Evolutionary conservation across 1,140 invertebrate genomes (phyloP).

Genomic region (Drosophila lacertosa): DNA sequence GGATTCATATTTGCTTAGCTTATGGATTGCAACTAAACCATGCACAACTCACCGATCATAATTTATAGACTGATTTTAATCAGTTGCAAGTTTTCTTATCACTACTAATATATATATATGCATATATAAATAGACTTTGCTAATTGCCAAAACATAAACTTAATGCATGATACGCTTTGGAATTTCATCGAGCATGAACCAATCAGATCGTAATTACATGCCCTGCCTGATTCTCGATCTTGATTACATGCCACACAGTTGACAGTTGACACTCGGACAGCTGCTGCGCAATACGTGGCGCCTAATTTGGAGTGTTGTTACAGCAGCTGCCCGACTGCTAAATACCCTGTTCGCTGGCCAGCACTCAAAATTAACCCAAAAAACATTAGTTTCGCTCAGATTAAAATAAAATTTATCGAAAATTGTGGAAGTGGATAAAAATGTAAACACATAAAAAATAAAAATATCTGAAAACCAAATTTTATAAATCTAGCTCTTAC

Average conservation of each 20-base stretch:
- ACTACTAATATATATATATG: slow-evolving; percentile 4
- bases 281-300: slow-evolving; percentile 41
- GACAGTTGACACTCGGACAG: slow-evolving; percentile 22
- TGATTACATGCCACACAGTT: slow-evolving; percentile 18
- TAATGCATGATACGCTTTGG: slow-evolving; percentile 9
- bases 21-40: slow-evolving; percentile 55
- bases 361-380: no score
- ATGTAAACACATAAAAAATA: no score
- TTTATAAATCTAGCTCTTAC: neutral
- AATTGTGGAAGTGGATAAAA: no score
- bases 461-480: neutral
- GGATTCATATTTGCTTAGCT: slow-evolving; percentile 59
- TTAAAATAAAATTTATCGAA: no score
- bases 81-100: slow-evolving; percentile 41
- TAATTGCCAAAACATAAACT: slow-evolving; percentile 76
- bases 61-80: slow-evolving; percentile 63
- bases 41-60: slow-evolving; percentile 36
- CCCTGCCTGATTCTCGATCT: neutral
- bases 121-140: slow-evolving; percentile 40
- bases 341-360: no score
- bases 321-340: no score
- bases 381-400: no score
- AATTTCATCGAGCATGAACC: slow-evolving; percentile 28
- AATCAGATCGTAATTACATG: slow-evolving; percentile 36
- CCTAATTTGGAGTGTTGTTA: slow-evolving; percentile 26